Evolutionary conservation across 2,888 invertebrate genomes (phyloP), one percentile per base, ranked within the genome.

Genomic region (Cosmia trapezina): DNA sequence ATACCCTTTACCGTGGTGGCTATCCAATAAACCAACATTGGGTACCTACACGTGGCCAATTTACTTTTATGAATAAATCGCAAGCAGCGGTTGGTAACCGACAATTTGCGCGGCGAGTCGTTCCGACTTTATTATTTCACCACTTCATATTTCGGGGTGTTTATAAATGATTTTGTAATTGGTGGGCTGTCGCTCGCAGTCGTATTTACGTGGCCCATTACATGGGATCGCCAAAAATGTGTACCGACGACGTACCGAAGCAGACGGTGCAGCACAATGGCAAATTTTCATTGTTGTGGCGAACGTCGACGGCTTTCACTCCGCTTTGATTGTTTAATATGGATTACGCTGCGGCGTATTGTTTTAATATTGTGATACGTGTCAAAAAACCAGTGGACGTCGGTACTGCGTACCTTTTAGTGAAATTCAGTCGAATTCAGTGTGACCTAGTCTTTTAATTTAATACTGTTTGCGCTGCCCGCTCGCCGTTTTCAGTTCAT

Each of bases 161-260:
- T 92, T 93, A 94, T 94, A 93, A 94, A 95, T 94, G 92, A 93
- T 93, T 93, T 92, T 92, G 91, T 94, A 93, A 94, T 94, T 93
- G 93, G 89, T 84, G 81, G 86, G 87, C 90, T 92, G 94, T 91
- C 92, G 89, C 81, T 86, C 85, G 88, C 93, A 92, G 87, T 89
- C 88, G 86, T 89, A 89, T 91, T 91, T 88, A 88, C 88, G 87
- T 87, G 88, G 83, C 85, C 90, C 88, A 91, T 93, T 92, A 91
- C 88, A 70, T 69, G 71, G 57, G 56, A 78, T 76, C 80, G 76
- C 76, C 81, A 78, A 80, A 84, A 88, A 80, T 83, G 74, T 77
- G 78, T 75, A 66, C 66, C 60, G 63, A 74, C 60, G 63, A 74
- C 70, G 65, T 69, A 65, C 60, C 51, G 51, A 63, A 76, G 57